A percentile compares a stretch with the other conserved stretches of the same genome.
phyloP scores from a whole-genome alignment of 2,888 invertebrate species.

The Monochamus alternatus region DNA sequence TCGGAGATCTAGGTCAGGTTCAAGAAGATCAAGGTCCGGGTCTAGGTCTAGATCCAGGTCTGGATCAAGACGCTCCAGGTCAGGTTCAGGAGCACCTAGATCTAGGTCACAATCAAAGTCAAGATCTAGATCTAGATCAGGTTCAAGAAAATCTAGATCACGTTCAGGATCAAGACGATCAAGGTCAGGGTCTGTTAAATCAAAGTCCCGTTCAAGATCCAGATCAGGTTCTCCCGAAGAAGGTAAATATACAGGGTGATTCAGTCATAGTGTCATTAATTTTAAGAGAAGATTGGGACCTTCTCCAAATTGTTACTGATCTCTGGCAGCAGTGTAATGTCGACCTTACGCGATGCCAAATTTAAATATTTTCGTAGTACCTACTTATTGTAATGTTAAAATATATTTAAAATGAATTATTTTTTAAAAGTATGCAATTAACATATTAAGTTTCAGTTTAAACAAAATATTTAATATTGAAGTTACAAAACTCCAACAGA shows the following conservation, averaged over 20 bases:
- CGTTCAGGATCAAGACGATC: conserved; percentile 47
- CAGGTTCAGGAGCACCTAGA: conserved; percentile 60
- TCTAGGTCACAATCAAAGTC: conserved; percentile 44
- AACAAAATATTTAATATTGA: no score
- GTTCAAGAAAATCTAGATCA: conserved; percentile 52
- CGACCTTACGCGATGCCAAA: no score
- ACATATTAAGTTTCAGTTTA: no score
- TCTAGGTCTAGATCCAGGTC: conserved; percentile 61
- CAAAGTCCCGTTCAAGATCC: conserved; percentile 55
- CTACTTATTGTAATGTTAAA: no score
- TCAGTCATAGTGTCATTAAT: no score
- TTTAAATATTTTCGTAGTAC: no score
- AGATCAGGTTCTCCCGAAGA: conserved; percentile 56
- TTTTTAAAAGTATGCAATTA: no score
- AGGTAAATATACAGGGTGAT: conserved; percentile 3
- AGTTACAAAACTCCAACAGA: no score
- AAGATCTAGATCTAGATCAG: conserved; percentile 54
- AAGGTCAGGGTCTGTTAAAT: conserved; percentile 55
- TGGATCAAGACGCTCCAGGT: conserved; percentile 58
- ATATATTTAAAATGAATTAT: background rate
- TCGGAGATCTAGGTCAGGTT: conserved; percentile 46
- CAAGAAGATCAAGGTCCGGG: conserved; percentile 48
- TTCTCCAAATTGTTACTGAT: no score
- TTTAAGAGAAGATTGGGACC: no score
- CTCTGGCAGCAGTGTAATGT: no score